Conservation (phyloP, 1,140 invertebrate species). For the Melipona quadrifasciata region DNA sequence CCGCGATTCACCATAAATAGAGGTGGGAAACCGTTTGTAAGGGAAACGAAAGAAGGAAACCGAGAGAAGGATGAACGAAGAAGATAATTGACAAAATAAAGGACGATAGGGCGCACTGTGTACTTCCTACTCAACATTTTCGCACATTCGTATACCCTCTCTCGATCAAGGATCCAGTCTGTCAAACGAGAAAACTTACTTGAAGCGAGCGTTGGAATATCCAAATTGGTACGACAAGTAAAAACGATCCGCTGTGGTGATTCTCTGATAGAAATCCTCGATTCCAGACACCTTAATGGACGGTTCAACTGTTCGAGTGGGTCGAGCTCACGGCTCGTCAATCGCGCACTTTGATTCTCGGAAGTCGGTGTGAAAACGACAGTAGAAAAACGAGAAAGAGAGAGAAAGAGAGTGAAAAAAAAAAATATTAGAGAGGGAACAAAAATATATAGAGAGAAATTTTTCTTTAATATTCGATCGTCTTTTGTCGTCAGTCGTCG, state of each 20-base stretch:
- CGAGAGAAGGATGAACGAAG: too few species aligned
- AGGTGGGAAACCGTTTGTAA: neutral
- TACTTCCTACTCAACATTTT: neutral
- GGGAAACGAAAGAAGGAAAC: neutral
- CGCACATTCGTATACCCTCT: slow-evolving; percentile 18
- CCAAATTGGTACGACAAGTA: neutral
- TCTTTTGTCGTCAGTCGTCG: slow-evolving; percentile 64
- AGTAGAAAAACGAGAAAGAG: neutral
- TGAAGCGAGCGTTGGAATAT: slow-evolving; percentile 24
- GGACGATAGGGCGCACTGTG: slow-evolving; percentile 18
- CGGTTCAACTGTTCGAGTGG: neutral
- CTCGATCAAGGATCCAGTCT: slow-evolving; percentile 9
- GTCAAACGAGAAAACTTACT: slow-evolving; percentile 46
- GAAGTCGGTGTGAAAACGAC: neutral
- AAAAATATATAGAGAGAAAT: neutral
- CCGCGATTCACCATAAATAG: slow-evolving; percentile 23
- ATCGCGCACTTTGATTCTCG: slow-evolving; percentile 33
- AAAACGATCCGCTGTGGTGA: neutral
- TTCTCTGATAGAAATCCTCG: neutral
- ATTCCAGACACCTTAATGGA: neutral
- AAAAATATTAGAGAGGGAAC: neutral
- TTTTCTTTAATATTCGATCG: slow-evolving; percentile 53
- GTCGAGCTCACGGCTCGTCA: slow-evolving; percentile 5
- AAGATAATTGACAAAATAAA: neutral
- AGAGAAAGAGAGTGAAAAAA: neutral